Conservation (phyloP, 2,797 vertebrate genomes). For the Acanthurus leucopareius region DNA sequence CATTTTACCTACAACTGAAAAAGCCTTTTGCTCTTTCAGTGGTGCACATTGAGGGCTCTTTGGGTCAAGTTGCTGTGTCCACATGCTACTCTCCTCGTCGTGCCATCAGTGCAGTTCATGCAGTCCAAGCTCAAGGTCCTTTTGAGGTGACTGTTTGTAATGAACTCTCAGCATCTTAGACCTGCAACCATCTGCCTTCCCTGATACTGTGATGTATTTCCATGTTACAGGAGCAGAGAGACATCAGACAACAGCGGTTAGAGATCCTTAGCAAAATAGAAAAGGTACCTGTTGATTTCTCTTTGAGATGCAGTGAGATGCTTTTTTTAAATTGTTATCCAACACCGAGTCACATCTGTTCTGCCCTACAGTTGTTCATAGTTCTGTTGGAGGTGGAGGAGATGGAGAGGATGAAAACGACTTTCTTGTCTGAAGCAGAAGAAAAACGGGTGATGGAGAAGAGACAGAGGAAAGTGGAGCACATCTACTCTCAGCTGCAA, state of each 20-base stretch:
- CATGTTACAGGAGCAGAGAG: slow-evolving; percentile 84
- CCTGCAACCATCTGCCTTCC: neutral
- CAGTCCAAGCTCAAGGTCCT: slow-evolving; percentile 69
- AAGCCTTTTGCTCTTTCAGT: slow-evolving; percentile 80
- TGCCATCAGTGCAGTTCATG: slow-evolving; percentile 93
- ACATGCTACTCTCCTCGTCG: slow-evolving; percentile 96
- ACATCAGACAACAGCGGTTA: slow-evolving; percentile 87
- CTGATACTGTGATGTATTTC: neutral
- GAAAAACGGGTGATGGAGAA: slow-evolving; percentile 77
- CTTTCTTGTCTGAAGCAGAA: slow-evolving; percentile 75
- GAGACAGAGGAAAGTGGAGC: slow-evolving; percentile 83
- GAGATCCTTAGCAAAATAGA: slow-evolving; percentile 90
- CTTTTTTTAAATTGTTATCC: neutral
- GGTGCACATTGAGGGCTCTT: slow-evolving; percentile 94
- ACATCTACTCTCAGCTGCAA: slow-evolving; percentile 87
- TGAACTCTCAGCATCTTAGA: neutral
- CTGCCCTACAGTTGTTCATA: slow-evolving; percentile 87
- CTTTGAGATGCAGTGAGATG: neutral
- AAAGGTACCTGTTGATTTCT: slow-evolving; percentile 83
- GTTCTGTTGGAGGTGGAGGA: slow-evolving; percentile 92
- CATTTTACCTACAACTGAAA: too few species aligned
- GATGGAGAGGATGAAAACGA: slow-evolving; percentile 78
- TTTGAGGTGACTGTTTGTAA: slow-evolving; percentile 68
- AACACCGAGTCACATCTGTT: neutral
- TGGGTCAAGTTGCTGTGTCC: slow-evolving; percentile 96